Evolutionary conservation across 1,140 invertebrate species (phyloP).

Genomic region (Aplysia californica): DNA sequence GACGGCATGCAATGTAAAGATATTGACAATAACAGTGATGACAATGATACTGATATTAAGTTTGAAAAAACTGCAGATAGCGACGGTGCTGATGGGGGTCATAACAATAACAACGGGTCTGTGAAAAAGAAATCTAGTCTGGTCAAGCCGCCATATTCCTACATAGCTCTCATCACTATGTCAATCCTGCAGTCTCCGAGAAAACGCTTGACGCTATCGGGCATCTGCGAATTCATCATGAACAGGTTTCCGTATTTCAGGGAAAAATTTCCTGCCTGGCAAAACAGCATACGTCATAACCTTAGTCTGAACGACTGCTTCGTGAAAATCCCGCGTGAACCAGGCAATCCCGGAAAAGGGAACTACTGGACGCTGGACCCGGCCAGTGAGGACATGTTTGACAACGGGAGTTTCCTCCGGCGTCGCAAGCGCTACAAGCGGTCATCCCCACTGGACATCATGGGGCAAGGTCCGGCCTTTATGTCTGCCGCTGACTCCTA

Average conservation of each 20-base stretch:
- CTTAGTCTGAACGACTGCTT: slow-evolving; percentile 98
- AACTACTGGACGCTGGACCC: slow-evolving; percentile 99
- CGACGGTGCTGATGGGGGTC: not conserved
- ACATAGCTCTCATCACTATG: slow-evolving; percentile 98
- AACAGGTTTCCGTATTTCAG: slow-evolving; percentile 84
- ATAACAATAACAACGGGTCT: too few species aligned
- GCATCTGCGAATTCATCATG: slow-evolving; percentile 99
- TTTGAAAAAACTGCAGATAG: not conserved
- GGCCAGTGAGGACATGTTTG: slow-evolving; percentile 98
- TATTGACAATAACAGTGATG: slow-evolving; percentile 19
- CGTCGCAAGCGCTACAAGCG: slow-evolving; percentile 95
- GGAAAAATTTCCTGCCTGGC: slow-evolving; percentile 69
- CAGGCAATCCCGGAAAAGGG: slow-evolving; percentile 95
- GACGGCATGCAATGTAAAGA: not conserved
- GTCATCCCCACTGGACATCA: slow-evolving; percentile 72
- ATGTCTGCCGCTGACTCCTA: slow-evolving; percentile 54
- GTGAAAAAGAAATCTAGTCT: slow-evolving; percentile 47
- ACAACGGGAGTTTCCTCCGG: slow-evolving; percentile 96
- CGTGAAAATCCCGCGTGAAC: slow-evolving; percentile 97
- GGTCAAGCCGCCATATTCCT: slow-evolving; percentile 97
- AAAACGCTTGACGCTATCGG: slow-evolving; percentile 95
- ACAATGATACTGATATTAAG: slow-evolving; percentile 13
- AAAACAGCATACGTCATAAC: slow-evolving; percentile 96
- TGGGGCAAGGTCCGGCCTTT: slow-evolving; percentile 57
- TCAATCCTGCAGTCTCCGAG: slow-evolving; percentile 97